Conservation (phyloP, 2,888 invertebrate genomes). For the Sarcophaga caerulescens region DNA sequence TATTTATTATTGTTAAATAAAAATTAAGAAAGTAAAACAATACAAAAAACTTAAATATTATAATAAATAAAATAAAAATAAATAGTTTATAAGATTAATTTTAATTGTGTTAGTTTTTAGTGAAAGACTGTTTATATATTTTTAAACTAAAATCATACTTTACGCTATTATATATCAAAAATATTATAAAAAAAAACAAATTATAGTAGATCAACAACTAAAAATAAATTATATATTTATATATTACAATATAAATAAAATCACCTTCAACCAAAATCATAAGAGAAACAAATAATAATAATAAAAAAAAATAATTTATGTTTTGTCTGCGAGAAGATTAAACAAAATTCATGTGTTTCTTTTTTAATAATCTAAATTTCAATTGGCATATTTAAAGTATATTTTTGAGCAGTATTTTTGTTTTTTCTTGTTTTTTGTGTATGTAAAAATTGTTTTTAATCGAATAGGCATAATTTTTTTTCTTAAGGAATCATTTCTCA, state of each 20-base stretch:
- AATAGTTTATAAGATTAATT: conserved; percentile 54
- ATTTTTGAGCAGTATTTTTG: conserved; percentile 13
- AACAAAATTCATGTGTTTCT: conserved; percentile 77
- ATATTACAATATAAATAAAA: conserved; percentile 45
- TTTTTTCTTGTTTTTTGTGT: conserved; percentile 11
- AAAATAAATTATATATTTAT: conserved; percentile 18
- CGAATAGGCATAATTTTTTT: background rate
- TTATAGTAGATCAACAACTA: background rate
- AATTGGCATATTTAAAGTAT: conserved; percentile 52
- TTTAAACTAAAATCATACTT: conserved; percentile 63
- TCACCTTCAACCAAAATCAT: conserved; percentile 66
- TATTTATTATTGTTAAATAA: conserved; percentile 44
- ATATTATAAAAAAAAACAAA: conserved; percentile 33
- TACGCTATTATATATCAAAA: conserved; percentile 9
- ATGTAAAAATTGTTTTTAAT: conserved; percentile 3
- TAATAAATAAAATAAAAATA: conserved; percentile 1
- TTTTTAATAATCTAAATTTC: conserved; percentile 66
- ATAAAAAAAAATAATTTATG: conserved; percentile 65
- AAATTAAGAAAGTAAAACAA: conserved; percentile 1
- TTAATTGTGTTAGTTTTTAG: conserved; percentile 58
- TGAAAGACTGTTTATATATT: conserved; percentile 66
- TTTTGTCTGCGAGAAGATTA: conserved; percentile 76
- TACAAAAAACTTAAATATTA: conserved; percentile 10
- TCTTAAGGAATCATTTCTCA: background rate
- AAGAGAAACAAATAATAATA: conserved; percentile 69